Conservation (phyloP, 1,140 invertebrate species). For the Brachionus koreanus region DNA sequence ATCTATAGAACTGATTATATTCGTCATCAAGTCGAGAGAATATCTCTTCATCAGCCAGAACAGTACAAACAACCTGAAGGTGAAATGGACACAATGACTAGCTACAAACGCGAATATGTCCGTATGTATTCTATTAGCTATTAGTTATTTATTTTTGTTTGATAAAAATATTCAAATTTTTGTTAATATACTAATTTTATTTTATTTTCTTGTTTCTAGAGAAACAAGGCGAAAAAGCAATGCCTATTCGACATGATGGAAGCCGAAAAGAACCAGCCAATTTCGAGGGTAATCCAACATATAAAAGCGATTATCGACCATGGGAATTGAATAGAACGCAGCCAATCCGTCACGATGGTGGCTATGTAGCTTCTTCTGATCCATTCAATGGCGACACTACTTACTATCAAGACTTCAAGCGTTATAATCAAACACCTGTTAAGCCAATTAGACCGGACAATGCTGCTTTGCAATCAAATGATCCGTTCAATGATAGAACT, state of each 20-base stretch:
- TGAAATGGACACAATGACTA: constrained; percentile 54
- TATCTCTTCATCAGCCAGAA: constrained; percentile 50
- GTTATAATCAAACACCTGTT: constrained; percentile 49
- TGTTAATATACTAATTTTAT: not conserved
- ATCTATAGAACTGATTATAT: constrained; percentile 55
- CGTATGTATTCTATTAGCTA: constrained; percentile 51
- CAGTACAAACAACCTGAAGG: constrained; percentile 53
- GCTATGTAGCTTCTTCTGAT: constrained; percentile 50
- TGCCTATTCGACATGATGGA: constrained; percentile 51
- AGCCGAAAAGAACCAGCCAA: constrained; percentile 49
- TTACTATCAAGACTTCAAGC: constrained; percentile 53
- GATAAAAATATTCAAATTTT: not conserved
- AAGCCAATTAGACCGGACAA: constrained; percentile 52
- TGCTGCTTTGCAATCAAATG: constrained; percentile 50
- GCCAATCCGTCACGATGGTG: constrained; percentile 42
- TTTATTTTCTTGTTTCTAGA: constrained; percentile 47
- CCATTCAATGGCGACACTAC: constrained; percentile 55
- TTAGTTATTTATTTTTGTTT: too few species aligned
- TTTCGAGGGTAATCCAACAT: constrained; percentile 60
- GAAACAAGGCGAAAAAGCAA: constrained; percentile 51
- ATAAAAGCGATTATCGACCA: constrained; percentile 56
- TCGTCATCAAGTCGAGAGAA: constrained; percentile 50
- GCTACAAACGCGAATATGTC: constrained; percentile 57
- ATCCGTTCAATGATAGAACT: constrained; percentile 55
- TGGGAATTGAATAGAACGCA: constrained; percentile 51